phyloP scores from a whole-genome alignment of 1,140 invertebrate genomes.

The Pseudomyrmex dendroicus region DNA sequence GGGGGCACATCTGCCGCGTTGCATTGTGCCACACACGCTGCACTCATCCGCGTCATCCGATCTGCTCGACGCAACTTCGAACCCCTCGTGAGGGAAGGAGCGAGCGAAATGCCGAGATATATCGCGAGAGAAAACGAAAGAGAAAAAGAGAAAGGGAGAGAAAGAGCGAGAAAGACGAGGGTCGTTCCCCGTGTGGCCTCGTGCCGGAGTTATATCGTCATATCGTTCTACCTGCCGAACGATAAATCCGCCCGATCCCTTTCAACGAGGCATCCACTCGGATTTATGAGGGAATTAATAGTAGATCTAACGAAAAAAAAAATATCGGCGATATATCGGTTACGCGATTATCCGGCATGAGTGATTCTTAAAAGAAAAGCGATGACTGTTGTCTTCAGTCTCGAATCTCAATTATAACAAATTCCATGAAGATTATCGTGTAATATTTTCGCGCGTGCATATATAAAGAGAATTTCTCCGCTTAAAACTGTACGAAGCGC shows the following conservation, averaged over 20 bases:
- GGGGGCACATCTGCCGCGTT: slow-evolving; percentile 70
- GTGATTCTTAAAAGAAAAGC: background rate
- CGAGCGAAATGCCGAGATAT: slow-evolving; percentile 16
- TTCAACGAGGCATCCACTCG: slow-evolving; percentile 66
- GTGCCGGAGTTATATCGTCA: slow-evolving; percentile 75
- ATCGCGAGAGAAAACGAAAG: slow-evolving; percentile 9
- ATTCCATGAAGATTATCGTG: background rate
- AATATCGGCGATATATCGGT: slow-evolving; percentile 67
- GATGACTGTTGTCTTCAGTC: background rate
- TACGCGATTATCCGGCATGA: slow-evolving; percentile 32
- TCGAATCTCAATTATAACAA: background rate
- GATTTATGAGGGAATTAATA: slow-evolving; percentile 75
- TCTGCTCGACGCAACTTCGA: slow-evolving; percentile 62
- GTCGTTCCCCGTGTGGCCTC: slow-evolving; percentile 54
- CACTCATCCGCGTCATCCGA: slow-evolving; percentile 73
- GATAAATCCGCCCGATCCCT: slow-evolving; percentile 73
- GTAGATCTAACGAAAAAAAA: slow-evolving; percentile 55
- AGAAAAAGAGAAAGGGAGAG: slow-evolving; percentile 9
- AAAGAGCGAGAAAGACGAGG: too few relatives aligned
- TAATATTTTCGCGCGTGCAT: background rate
- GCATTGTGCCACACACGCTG: slow-evolving; percentile 74
- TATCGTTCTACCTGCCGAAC: slow-evolving; percentile 74
- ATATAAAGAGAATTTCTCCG: slow-evolving; percentile 12
- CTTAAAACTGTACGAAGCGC: background rate
- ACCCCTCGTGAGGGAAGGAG: slow-evolving; percentile 29